These are phyloP conservation scores for Troides aeacus DNA, from an alignment of 2,888 invertebrate species.

Conservation along the genomic window DNA sequence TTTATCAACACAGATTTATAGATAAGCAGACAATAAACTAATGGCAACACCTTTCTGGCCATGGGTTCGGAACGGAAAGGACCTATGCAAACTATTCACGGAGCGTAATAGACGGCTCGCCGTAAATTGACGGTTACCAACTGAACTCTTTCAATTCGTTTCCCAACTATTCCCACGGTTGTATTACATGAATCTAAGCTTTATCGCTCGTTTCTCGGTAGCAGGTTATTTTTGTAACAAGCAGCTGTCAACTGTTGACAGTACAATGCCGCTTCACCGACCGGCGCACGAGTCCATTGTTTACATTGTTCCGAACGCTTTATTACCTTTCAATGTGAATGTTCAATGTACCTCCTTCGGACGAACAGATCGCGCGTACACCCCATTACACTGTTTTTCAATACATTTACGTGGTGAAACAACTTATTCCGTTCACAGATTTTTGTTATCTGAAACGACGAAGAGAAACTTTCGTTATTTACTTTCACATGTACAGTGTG, in stretches of 20 bases:
- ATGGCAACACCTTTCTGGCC: too few relatives aligned
- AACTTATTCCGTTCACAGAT: conserved; percentile 38
- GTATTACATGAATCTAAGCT: not conserved
- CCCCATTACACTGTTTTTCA: conserved; percentile 55
- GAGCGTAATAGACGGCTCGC: too few relatives aligned
- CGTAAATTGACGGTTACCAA: too few relatives aligned
- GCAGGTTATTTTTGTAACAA: conserved; percentile 7
- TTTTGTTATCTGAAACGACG: conserved; percentile 65
- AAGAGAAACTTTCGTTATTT: conserved; percentile 51
- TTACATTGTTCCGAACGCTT: conserved; percentile 11
- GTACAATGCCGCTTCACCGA: not conserved
- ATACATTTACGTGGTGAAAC: conserved; percentile 39
- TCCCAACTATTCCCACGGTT: not conserved
- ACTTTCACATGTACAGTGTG: not conserved
- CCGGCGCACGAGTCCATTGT: not conserved
- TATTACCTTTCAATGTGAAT: conserved; percentile 59
- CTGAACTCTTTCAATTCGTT: too few relatives aligned
- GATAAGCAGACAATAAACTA: too few relatives aligned
- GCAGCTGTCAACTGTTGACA: conserved; percentile 15
- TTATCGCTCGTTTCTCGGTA: conserved; percentile 6
- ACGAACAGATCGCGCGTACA: conserved; percentile 45
- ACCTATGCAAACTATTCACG: too few relatives aligned
- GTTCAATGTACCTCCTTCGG: conserved; percentile 48
- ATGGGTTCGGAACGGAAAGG: too few relatives aligned
- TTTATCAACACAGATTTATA: too few relatives aligned